These are phyloP conservation scores for Caradrina kadenii DNA, from an alignment of 2,888 invertebrate genomes.

Conservation along the genomic window DNA sequence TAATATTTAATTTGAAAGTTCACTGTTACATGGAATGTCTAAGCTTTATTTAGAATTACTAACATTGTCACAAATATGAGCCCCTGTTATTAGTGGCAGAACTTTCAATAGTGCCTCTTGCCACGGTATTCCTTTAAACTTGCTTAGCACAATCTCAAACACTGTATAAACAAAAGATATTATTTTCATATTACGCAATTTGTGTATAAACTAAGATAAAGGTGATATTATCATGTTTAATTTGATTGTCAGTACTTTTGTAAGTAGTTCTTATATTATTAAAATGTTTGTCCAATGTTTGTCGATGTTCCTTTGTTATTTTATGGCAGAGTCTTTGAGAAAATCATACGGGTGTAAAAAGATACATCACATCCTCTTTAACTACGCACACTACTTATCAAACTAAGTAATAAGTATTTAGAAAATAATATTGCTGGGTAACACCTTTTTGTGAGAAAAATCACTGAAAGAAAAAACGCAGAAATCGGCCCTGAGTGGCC, in stretches of 20 bases:
- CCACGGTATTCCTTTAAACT: constrained; percentile 94
- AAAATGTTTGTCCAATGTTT: constrained; percentile 97
- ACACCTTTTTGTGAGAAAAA: too few relatives aligned
- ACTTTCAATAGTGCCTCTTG: constrained; percentile 94
- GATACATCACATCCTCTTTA: too few relatives aligned
- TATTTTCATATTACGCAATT: background rate
- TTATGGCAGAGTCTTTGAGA: constrained; percentile 95
- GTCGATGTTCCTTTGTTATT: constrained; percentile 95
- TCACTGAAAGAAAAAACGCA: too few relatives aligned
- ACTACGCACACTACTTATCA: too few relatives aligned
- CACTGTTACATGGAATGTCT: constrained; percentile 74
- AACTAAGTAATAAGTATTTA: too few relatives aligned
- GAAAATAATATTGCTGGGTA: too few relatives aligned
- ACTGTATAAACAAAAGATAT: constrained; percentile 89
- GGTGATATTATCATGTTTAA: constrained; percentile 95
- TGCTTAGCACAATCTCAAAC: constrained; percentile 94
- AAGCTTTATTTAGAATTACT: constrained; percentile 73
- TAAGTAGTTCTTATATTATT: constrained; percentile 94
- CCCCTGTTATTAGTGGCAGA: constrained; percentile 94
- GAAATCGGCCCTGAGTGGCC: too few relatives aligned
- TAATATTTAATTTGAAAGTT: constrained; percentile 58
- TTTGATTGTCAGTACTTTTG: constrained; percentile 95
- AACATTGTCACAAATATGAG: constrained; percentile 82
- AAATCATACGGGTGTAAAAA: background rate
- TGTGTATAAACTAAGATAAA: background rate